Evolutionary conservation across 2,797 vertebrate species (phyloP), one percentile per base, ranked within the genome.

Genomic region (Delichon dasypus): DNA sequence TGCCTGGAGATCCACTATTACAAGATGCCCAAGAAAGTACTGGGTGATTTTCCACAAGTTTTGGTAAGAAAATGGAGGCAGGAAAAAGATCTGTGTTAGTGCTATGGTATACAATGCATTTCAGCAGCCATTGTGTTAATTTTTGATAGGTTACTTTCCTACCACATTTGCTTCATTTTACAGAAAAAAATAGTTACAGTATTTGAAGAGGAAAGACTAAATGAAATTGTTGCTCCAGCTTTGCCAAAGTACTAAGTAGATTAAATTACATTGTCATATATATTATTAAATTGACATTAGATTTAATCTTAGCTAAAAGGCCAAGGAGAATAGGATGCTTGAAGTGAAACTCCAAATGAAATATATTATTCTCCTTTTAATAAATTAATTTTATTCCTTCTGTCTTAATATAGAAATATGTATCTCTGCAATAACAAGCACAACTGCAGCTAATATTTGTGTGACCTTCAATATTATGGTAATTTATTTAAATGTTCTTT

Each of bases 401-500:
- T 94, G 10, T 64, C 71, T 93, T 54, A 75, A 67, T 22, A 13
- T 84, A 72, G 51, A 85, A 85, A 81, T 78, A 58, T 36, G 8
- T 94, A 57, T 77, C 68, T 90, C 81, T 89, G 85, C 76, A 81
- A 90, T 66, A 93, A 64, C 29, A 15, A 90, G 34, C 68, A 85
- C 40, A 95, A 93, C 72, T 92, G 91, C 87, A 93, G 71, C 78
- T 96, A 97, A 96, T 97, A 96, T 95, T 97, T 90, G 36, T 85
- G 47, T 97, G 97, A 98, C 97, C 97, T 98, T 97, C 97, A 97
- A 88, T 95, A 94, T 96, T 97, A 98, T 97, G 97, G 77, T 97
- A 97, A 98, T 97, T 97, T 97, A 98, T 97, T 98, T 96, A 97
- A 98, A 97, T 98, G 53, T 95, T 94, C 68, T 96, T 97, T 96